Evolutionary conservation across 2,888 invertebrate species (phyloP).

Genomic region (Stratiomys singularior): DNA sequence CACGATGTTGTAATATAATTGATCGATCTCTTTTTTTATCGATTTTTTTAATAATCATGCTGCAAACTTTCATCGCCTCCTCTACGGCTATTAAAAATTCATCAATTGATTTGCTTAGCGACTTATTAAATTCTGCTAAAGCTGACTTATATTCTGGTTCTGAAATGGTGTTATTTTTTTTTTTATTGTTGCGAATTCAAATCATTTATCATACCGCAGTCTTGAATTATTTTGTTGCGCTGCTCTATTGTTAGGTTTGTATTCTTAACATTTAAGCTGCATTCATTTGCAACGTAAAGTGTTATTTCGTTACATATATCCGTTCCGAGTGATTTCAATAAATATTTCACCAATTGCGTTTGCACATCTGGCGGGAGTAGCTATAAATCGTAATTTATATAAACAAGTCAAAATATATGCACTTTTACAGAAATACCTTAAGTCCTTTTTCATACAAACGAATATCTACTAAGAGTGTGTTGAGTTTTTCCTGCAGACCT

Average conservation of each 20-base stretch:
- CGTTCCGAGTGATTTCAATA: conserved; percentile 84
- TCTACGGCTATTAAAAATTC: conserved; percentile 83
- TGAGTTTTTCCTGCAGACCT: conserved; percentile 84
- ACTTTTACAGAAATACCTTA: conserved; percentile 61
- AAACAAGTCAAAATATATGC: conserved; percentile 17
- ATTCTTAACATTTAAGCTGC: conserved; percentile 71
- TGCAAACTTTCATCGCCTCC: conserved; percentile 74
- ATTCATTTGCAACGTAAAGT: conserved; percentile 81
- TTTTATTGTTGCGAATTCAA: conserved; percentile 5
- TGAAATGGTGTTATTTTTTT: conserved; percentile 54
- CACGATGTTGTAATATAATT: conserved; percentile 81
- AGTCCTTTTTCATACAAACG: conserved; percentile 84
- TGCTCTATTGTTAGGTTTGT: conserved; percentile 71
- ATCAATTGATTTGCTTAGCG: conserved; percentile 76
- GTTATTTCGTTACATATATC: conserved; percentile 85
- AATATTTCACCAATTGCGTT: conserved; percentile 78
- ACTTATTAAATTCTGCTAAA: conserved; percentile 74
- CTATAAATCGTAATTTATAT: conserved; percentile 54
- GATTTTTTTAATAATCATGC: conserved; percentile 85
- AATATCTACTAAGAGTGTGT: conserved; percentile 78
- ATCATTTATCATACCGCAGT: conserved; percentile 64
- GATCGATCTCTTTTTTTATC: conserved; percentile 90
- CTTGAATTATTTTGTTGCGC: conserved; percentile 76
- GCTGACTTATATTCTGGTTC: conserved; percentile 76
- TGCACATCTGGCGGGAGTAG: conserved; percentile 73